phyloP scores from a whole-genome alignment of 1,140 invertebrate species.

The Holcopasites calliopsidis region DNA sequence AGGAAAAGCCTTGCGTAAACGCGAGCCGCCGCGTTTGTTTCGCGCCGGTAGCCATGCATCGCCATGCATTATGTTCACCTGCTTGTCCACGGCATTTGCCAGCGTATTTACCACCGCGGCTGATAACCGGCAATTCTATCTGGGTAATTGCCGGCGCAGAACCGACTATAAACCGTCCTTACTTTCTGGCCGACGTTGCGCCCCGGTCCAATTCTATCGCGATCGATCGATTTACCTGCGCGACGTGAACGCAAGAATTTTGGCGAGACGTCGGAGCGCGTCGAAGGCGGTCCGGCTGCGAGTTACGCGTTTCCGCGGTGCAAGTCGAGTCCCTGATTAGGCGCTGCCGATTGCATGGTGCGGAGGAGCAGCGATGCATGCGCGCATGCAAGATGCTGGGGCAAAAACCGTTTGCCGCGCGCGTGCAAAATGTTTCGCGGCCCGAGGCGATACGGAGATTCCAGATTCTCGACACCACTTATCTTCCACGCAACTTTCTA shows the following conservation, averaged over 20 bases:
- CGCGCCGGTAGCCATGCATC: constrained; percentile 61
- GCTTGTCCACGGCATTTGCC: constrained; percentile 30
- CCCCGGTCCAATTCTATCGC: not conserved
- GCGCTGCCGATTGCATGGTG: constrained; percentile 56
- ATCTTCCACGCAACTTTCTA: constrained; percentile 64
- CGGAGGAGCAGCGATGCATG: constrained; percentile 43
- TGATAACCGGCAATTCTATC: constrained; percentile 42
- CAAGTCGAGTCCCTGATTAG: constrained; percentile 59
- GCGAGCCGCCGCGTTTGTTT: constrained; percentile 61
- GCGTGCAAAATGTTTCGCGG: constrained; percentile 64
- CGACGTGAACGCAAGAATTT: too few species aligned
- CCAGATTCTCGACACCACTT: constrained; percentile 68
- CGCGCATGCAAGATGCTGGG: constrained; percentile 57
- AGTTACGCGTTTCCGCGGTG: constrained; percentile 54
- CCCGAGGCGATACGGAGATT: constrained; percentile 59
- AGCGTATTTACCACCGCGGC: constrained; percentile 16
- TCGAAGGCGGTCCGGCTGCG: too few species aligned
- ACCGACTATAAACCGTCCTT: not conserved
- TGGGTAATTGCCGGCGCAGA: constrained; percentile 26
- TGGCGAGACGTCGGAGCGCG: too few species aligned
- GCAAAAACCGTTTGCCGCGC: constrained; percentile 59
- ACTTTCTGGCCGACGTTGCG: not conserved
- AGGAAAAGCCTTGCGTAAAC: constrained; percentile 67
- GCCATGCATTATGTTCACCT: constrained; percentile 34
- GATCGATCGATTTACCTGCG: too few species aligned